phyloP scores from a whole-genome alignment of 2,113 vertebrate genomes.

The Passer domesticus region DNA sequence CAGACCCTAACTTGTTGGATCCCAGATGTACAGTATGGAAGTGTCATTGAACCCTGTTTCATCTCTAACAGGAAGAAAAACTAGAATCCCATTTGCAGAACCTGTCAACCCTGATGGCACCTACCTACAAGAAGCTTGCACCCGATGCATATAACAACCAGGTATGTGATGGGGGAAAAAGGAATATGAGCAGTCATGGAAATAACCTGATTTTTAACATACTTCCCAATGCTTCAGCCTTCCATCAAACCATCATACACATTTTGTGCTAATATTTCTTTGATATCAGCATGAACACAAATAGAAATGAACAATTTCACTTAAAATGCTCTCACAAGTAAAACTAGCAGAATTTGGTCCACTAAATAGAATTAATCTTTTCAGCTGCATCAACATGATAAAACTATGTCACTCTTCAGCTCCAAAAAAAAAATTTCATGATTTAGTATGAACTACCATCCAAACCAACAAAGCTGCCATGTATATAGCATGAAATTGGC shows the following conservation, averaged over 20 bases:
- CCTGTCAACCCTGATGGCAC: constrained; percentile 89
- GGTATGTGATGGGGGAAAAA: constrained; percentile 69
- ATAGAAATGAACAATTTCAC: background rate
- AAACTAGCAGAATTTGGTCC: background rate
- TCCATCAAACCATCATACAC: background rate
- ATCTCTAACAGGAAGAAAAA: constrained; percentile 86
- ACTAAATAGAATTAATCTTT: background rate
- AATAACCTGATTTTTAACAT: background rate
- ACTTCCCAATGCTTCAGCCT: background rate
- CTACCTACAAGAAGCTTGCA: constrained; percentile 91
- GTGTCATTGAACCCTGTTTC: background rate
- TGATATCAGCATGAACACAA: background rate
- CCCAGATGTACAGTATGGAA: background rate
- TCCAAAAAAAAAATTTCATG: background rate
- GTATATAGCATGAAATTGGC: background rate
- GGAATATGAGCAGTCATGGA: background rate
- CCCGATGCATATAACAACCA: constrained; percentile 96
- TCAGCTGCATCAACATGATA: background rate
- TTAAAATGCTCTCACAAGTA: background rate
- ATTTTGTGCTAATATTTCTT: background rate
- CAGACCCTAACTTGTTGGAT: background rate
- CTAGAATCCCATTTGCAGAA: constrained; percentile 89
- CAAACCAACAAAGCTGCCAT: background rate
- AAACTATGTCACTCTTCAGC: background rate
- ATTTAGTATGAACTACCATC: background rate